phyloP scores from a whole-genome alignment of 2,888 invertebrate species.

The Crepidodera aurea region DNA sequence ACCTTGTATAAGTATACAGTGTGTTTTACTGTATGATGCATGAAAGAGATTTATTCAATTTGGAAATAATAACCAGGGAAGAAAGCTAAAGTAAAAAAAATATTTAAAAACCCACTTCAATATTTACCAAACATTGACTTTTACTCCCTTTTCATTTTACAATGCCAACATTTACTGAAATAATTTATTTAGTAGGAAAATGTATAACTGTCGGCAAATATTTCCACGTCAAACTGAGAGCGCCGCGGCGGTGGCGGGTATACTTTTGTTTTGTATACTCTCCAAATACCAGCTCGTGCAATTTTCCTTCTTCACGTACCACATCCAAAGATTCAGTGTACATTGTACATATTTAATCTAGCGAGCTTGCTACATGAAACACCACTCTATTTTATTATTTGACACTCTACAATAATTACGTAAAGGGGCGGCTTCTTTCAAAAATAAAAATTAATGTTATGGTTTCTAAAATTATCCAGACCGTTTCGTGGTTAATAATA shows the following conservation, averaged over 20 bases:
- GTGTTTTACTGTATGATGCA: no score
- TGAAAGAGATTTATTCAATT: no score
- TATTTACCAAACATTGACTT: constrained; percentile 59
- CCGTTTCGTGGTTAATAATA: no score
- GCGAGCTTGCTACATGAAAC: constrained; percentile 47
- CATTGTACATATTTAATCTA: constrained; percentile 57
- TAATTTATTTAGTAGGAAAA: constrained; percentile 64
- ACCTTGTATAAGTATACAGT: no score
- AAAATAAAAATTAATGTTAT: no score
- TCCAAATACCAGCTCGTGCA: constrained; percentile 53
- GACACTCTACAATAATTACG: constrained; percentile 47
- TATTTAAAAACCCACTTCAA: constrained; percentile 14
- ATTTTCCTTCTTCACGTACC: constrained; percentile 58
- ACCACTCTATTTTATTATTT: constrained; percentile 55
- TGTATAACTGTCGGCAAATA: constrained; percentile 64
- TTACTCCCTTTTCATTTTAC: constrained; percentile 58
- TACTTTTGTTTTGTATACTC: constrained; percentile 40
- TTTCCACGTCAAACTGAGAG: constrained; percentile 60
- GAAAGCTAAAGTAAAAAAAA: no score
- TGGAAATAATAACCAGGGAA: no score
- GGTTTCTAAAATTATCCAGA: no score
- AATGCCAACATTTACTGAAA: constrained; percentile 63
- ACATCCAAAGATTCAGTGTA: constrained; percentile 58
- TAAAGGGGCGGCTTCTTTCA: not conserved
- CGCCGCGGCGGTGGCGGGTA: constrained; percentile 31